These are phyloP conservation scores for Selenia dentaria DNA, from an alignment of 2,888 invertebrate species.

Conservation along the genomic window DNA sequence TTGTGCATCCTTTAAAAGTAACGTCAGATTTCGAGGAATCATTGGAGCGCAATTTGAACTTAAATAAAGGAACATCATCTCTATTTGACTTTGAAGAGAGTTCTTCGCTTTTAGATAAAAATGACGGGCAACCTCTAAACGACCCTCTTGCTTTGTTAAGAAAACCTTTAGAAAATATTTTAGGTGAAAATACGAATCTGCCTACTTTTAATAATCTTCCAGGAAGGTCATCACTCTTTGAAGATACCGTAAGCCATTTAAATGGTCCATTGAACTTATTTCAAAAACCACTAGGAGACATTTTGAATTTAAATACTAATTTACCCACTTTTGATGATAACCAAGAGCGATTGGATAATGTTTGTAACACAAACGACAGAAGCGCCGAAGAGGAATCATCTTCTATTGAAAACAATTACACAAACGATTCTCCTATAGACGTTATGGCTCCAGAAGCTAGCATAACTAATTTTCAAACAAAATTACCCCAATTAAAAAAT, in stretches of 20 bases:
- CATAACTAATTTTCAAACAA: conserved; percentile 32
- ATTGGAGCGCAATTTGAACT: background rate
- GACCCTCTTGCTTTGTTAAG: background rate
- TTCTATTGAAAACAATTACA: conserved; percentile 27
- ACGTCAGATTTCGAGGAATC: background rate
- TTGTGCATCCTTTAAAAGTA: background rate
- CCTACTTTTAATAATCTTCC: background rate
- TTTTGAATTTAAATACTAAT: conserved; percentile 32
- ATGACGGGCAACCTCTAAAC: background rate
- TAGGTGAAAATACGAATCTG: background rate
- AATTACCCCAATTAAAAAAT: conserved; percentile 36
- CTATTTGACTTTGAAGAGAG: background rate
- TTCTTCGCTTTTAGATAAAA: background rate
- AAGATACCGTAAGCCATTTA: background rate
- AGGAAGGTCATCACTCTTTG: background rate
- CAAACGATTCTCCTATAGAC: conserved; percentile 29
- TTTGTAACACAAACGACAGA: conserved; percentile 40
- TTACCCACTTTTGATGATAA: conserved; percentile 48
- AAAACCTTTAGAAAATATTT: background rate
- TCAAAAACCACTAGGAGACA: conserved; percentile 27
- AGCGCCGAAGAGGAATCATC: conserved; percentile 27
- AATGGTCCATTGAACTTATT: conserved; percentile 21
- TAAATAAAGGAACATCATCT: background rate
- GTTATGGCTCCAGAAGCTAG: conserved; percentile 46
- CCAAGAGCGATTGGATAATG: conserved; percentile 37